These are phyloP conservation scores for Macrotrachela quadricornifera DNA, from an alignment of 1,140 invertebrate genomes.

Conservation along the genomic window DNA sequence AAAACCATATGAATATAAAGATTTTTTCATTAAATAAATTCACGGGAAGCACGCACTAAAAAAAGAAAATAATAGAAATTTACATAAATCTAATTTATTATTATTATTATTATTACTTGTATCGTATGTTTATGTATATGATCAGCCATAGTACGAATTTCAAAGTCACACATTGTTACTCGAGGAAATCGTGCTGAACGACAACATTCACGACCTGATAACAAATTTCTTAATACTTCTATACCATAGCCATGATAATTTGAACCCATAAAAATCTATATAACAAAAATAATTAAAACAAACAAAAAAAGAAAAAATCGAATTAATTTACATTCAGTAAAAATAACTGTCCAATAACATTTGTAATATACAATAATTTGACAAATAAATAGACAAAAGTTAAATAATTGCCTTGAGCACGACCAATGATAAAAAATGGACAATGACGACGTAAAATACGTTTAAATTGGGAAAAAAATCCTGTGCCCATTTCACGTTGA, in stretches of 20 bases:
- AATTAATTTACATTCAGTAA: conserved; percentile 25
- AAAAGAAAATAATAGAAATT: no score
- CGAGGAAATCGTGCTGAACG: conserved; percentile 11
- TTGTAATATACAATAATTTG: conserved; percentile 33
- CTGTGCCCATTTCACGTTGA: conserved; percentile 16
- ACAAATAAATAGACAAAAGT: conserved; percentile 32
- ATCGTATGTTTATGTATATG: conserved; percentile 24
- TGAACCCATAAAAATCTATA: conserved; percentile 13
- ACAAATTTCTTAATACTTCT: conserved; percentile 11
- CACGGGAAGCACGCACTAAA: no score
- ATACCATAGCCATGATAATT: conserved; percentile 14
- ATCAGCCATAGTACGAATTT: conserved; percentile 10
- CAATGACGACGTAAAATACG: conserved; percentile 16
- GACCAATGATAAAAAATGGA: conserved; percentile 19
- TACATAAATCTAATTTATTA: no score
- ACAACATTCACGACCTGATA: conserved; percentile 10
- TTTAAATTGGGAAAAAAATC: conserved; percentile 16
- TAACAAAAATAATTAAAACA: no score
- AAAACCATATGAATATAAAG: no score
- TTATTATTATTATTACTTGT: conserved; percentile 10
- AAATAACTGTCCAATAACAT: conserved; percentile 35
- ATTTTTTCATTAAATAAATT: no score
- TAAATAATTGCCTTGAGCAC: conserved; percentile 34
- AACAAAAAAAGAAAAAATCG: no score
- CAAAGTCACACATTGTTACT: conserved; percentile 13